Base-by-base conservation (phyloP, 1,140 invertebrate species). In the Hormaphis cornu region DNA sequence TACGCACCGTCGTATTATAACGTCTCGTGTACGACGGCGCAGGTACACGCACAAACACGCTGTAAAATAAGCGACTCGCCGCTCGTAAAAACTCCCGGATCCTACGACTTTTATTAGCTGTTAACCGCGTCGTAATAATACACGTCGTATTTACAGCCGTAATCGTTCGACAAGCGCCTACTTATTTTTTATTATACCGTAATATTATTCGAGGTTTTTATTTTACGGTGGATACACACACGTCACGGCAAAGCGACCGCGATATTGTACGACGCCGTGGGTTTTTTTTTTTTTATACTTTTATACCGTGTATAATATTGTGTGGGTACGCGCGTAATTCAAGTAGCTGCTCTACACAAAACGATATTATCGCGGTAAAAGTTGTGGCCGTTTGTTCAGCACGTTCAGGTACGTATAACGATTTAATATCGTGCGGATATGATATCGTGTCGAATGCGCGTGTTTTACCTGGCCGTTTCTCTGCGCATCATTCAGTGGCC, bases 21-120 rank as follows among this genome's bases (percentile, higher is more conserved):
- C 14, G 7, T 40, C 37, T 14, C 37, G 37, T 40, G 37, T 40
- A 7, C 37, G 37, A 8, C 14, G 37, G 37, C 37, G 37, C 37
- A 40, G 37, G 7, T 40, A 40, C 7, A 40, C 7, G 37, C 7
- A 14, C 7, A 53, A 53, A 53, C 52, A 16, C n/a, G 52, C n/a
- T n/a, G 14, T 9, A 8, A 22, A 10, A 56, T 20, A 7, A 35
- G 10, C 18, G 33, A n/a, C 53, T 3, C 35, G 35, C 14, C n/a
- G 52, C 52, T n/a, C 44, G 24, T 63, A 30, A 50, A 61, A 50
- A 66, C n/a, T 46, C 42, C 42, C 18, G 44, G 20, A 30, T 26
- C 26, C 59, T 42, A 48, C 42, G 59, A 63, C 61, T 66, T 66
- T 66, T 66, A 66, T 66, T 66, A 66, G 61, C 61, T 50, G 44